Conservation (phyloP, 2,797 vertebrate species). For the Peromyscus aztecus region DNA sequence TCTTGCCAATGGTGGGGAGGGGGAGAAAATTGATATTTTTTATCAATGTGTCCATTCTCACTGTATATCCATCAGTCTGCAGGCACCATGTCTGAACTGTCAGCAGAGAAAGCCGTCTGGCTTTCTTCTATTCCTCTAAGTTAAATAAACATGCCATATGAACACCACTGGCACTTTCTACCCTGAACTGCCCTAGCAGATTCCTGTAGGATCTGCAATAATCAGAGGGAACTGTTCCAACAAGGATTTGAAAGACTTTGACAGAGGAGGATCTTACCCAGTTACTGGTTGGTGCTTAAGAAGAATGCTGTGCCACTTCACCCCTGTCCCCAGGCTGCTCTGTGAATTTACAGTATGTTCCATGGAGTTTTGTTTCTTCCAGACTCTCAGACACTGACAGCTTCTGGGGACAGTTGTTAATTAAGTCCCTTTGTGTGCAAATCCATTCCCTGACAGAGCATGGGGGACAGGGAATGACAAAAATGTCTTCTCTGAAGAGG, state of each 20-base stretch:
- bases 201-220: not conserved
- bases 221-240: not conserved
- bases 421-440: constrained; percentile 65
- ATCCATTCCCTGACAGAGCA: not conserved
- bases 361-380: not conserved
- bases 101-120: not conserved
- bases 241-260: not conserved
- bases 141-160: fast-evolving
- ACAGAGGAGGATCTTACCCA: not conserved
- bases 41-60: not conserved
- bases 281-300: too few species aligned
- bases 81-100: not conserved
- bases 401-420: constrained; percentile 64
- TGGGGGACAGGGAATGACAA: not conserved
- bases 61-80: not conserved
- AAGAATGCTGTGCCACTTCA: not conserved
- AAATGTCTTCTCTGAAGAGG: not conserved
- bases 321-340: not conserved
- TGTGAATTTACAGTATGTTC: fast-evolving
- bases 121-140: not conserved
- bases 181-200: fast-evolving
- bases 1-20: not conserved
- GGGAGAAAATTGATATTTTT: too few species aligned
- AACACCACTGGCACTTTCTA: not conserved
- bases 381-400: constrained; percentile 1